Conservation (phyloP, 2,888 invertebrate genomes). For the Ophion obscuratus region DNA sequence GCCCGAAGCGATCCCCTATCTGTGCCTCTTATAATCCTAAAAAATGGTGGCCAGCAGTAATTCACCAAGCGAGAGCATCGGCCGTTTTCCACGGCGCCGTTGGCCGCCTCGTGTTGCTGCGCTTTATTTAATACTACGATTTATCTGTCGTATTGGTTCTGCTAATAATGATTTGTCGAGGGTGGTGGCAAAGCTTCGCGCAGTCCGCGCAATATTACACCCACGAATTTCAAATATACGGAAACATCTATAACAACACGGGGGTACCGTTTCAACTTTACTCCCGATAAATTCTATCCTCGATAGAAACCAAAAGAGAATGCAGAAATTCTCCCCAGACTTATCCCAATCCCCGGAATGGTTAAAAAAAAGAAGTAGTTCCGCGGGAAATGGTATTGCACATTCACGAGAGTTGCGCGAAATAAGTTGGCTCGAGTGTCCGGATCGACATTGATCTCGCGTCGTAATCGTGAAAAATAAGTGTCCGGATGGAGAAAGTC, state of each 20-base stretch:
- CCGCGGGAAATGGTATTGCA: constrained; percentile 48
- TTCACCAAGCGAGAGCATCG: constrained; percentile 65
- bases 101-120: constrained; percentile 49
- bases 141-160: constrained; percentile 73
- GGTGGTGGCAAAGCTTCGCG: constrained; percentile 2
- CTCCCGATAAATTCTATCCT: constrained; percentile 36
- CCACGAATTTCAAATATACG: background rate
- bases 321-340: constrained; percentile 22
- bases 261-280: constrained; percentile 24
- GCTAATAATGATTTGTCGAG: constrained; percentile 75
- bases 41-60: constrained; percentile 74
- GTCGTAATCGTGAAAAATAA: constrained; percentile 65
- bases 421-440: constrained; percentile 40
- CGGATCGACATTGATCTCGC: constrained; percentile 62
- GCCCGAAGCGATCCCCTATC: constrained; percentile 27
- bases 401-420: constrained; percentile 26
- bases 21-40: constrained; percentile 74
- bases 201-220: constrained; percentile 20
- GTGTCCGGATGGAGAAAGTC: constrained; percentile 34
- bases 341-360: constrained; percentile 36
- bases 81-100: constrained; percentile 52
- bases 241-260: constrained; percentile 25
- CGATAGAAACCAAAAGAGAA: background rate
- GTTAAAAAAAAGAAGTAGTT: constrained; percentile 39
- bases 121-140: constrained; percentile 74